Conservation (phyloP, 2,888 invertebrate genomes). For the Pimpla rufipes region DNA sequence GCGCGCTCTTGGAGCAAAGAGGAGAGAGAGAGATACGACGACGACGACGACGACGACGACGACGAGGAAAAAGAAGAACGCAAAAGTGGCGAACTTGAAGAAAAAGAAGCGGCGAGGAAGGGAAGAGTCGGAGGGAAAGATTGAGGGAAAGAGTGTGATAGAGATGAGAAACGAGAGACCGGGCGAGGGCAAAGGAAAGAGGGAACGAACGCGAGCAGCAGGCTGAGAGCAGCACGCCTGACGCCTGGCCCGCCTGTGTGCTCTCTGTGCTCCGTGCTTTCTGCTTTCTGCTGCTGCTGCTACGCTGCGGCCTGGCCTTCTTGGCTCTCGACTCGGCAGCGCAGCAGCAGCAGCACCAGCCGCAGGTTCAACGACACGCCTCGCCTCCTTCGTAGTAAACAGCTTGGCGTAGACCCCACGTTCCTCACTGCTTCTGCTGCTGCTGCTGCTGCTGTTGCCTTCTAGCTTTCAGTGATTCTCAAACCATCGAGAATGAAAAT, state of each 20-base stretch:
- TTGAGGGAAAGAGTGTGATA: conserved; percentile 69
- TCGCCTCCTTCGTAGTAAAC: conserved; percentile 84
- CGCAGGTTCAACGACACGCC: conserved; percentile 84
- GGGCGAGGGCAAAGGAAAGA: conserved; percentile 55
- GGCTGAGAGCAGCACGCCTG: conserved; percentile 74
- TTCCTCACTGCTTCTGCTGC: conserved; percentile 75
- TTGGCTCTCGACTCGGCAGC: conserved; percentile 67
- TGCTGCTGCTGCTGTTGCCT: conserved; percentile 59
- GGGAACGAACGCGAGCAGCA: conserved; percentile 50
- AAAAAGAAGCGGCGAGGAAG: conserved; percentile 57
- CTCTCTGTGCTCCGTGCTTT: conserved; percentile 67
- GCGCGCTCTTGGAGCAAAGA: background rate
- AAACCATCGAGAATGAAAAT: conserved; percentile 37
- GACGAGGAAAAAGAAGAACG: conserved; percentile 61
- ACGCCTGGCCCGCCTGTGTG: conserved; percentile 73
- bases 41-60: conserved; percentile 36
- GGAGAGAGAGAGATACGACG: conserved; percentile 34
- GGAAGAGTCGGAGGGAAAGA: conserved; percentile 68
- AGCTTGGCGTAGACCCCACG: conserved; percentile 82
- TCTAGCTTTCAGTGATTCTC: conserved; percentile 69
- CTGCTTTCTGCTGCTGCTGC: conserved; percentile 72
- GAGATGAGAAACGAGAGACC: conserved; percentile 64
- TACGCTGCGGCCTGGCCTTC: conserved; percentile 74
- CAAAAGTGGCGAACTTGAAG: conserved; percentile 67
- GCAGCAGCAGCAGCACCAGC: conserved; percentile 60